Conservation (phyloP, 2,113 vertebrate genomes). For the Ondatra zibethicus region DNA sequence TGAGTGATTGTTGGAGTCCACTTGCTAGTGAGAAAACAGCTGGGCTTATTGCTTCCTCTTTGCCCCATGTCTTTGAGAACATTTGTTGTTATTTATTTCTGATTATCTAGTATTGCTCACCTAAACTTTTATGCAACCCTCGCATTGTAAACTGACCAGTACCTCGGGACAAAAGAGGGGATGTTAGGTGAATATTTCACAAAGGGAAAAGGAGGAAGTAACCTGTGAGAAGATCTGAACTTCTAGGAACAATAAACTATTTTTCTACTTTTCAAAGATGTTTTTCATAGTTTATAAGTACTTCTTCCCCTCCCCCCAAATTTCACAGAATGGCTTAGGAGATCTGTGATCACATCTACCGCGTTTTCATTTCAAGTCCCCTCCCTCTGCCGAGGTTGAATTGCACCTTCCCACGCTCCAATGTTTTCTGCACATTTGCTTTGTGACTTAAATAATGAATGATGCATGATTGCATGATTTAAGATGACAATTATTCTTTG, state of each 20-base stretch:
- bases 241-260: background rate
- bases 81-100: background rate
- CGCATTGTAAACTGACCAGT: background rate
- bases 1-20: background rate
- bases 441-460: conserved; percentile 63
- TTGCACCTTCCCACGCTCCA: background rate
- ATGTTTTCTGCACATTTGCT: conserved; percentile 52
- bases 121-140: background rate
- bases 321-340: conserved; percentile 29
- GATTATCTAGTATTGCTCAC: background rate
- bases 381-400: conserved; percentile 25
- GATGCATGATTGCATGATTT: conserved; percentile 38
- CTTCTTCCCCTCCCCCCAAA: background rate
- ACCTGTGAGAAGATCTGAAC: background rate
- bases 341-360: background rate
- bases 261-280: background rate
- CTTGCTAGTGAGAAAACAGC: background rate
- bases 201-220: background rate
- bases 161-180: background rate
- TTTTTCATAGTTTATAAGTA: conserved; percentile 32
- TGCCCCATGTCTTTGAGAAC: background rate
- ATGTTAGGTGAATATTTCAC: background rate
- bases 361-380: background rate
- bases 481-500: conserved; percentile 65
- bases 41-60: background rate